A percentile compares a stretch with the other conserved stretches of the same genome.
Evolutionary conservation across 1,140 invertebrate species (phyloP).

Genomic region (Drosophila parvula): DNA sequence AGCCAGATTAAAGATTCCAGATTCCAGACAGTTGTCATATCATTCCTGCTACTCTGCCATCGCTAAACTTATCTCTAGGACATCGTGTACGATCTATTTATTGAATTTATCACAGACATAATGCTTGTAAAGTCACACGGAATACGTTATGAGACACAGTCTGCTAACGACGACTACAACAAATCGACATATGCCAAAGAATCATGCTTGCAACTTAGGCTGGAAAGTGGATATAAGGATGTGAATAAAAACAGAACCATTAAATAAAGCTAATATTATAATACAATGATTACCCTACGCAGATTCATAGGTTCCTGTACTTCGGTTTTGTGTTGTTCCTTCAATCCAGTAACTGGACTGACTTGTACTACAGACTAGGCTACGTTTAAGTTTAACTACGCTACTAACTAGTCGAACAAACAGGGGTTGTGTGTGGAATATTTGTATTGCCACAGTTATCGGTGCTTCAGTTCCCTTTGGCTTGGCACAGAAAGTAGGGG

Average conservation of each 20-base stretch:
- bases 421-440: slow-evolving; percentile 29
- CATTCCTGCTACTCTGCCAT: slow-evolving; percentile 33
- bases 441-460: slow-evolving; percentile 12
- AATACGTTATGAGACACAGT: slow-evolving; percentile 69
- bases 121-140: slow-evolving; percentile 74
- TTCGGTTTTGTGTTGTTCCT: slow-evolving; percentile 39
- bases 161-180: slow-evolving; percentile 51
- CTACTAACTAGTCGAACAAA: slow-evolving; percentile 45
- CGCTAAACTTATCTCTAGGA: slow-evolving; percentile 21
- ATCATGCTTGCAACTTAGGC: slow-evolving; percentile 32
- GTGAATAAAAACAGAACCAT: slow-evolving; percentile 27
- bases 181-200: slow-evolving; percentile 37
- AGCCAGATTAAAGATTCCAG: slow-evolving; percentile 32
- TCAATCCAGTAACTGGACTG: slow-evolving; percentile 26
- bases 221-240: slow-evolving; percentile 19
- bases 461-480: slow-evolving; percentile 16
- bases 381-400: slow-evolving; percentile 32
- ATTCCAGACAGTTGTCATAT: slow-evolving; percentile 47
- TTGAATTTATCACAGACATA: slow-evolving; percentile 81
- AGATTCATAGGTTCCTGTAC: slow-evolving; percentile 78
- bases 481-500: slow-evolving; percentile 17
- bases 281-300: slow-evolving; percentile 47
- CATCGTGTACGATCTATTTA: slow-evolving; percentile 55
- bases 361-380: slow-evolving; percentile 54
- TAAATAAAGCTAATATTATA: slow-evolving; percentile 55